These are phyloP conservation scores for Catocala sponsa DNA, from an alignment of 2,888 invertebrate genomes.

Conservation along the genomic window DNA sequence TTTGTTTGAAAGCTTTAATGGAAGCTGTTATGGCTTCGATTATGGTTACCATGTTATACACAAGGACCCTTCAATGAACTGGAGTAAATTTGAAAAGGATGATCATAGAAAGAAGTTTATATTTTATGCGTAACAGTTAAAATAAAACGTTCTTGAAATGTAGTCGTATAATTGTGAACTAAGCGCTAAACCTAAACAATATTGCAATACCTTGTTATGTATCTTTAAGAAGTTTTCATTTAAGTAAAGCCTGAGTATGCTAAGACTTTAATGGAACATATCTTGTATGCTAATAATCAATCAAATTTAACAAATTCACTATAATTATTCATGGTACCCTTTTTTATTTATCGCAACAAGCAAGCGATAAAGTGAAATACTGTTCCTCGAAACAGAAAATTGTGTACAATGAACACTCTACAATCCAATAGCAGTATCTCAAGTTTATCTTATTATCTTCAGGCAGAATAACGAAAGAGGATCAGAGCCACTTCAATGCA, in stretches of 20 bases:
- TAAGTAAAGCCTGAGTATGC: no score
- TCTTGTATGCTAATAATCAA: no score
- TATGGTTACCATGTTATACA: slow-evolving; percentile 24
- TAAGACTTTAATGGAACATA: no score
- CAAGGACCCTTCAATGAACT: slow-evolving; percentile 8
- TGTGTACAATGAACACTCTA: slow-evolving; percentile 3
- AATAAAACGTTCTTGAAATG: no score
- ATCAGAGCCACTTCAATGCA: slow-evolving; percentile 26
- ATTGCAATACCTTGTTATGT: no score
- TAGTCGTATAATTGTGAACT: no score
- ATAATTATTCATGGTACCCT: no score
- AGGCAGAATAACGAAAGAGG: slow-evolving; percentile 19
- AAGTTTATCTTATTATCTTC: slow-evolving; percentile 27
- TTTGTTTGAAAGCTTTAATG: slow-evolving; percentile 44
- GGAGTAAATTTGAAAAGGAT: slow-evolving; percentile 2
- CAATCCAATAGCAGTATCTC: slow-evolving; percentile 11
- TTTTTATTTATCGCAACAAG: no score
- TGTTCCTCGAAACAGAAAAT: background rate
- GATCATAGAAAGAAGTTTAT: background rate
- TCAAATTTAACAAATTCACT: no score
- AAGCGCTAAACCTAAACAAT: no score
- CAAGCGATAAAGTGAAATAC: background rate
- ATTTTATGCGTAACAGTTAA: no score
- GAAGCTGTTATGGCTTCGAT: slow-evolving; percentile 24
- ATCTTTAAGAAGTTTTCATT: no score